These are phyloP conservation scores for Pristionchus maxplancki DNA, from an alignment of 2,888 invertebrate genomes.

Conservation along the genomic window DNA sequence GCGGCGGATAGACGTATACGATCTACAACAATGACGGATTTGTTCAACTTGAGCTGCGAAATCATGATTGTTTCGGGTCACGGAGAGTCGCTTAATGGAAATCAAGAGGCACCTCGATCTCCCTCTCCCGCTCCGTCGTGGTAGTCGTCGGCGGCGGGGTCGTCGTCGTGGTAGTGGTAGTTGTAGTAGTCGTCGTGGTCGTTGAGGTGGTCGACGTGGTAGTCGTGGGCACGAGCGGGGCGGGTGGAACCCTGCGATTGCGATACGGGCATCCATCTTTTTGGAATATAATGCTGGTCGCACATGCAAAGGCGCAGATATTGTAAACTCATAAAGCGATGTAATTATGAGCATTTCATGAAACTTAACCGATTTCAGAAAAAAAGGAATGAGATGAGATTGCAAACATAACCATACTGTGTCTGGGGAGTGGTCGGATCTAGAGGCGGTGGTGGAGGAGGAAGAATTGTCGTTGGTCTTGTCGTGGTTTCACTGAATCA, in stretches of 20 bases:
- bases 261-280: no score
- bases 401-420: background rate
- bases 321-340: no score
- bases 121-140: slow-evolving; percentile 22
- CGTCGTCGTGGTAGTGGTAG: slow-evolving; percentile 14
- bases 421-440: slow-evolving; percentile 23
- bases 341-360: no score
- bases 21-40: background rate
- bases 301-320: no score
- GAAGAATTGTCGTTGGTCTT: background rate
- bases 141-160: background rate
- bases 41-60: no score
- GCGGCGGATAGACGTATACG: slow-evolving; percentile 37
- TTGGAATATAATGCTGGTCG: no score
- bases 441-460: slow-evolving; percentile 23
- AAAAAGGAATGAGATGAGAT: no score
- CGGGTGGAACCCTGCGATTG: slow-evolving; percentile 11
- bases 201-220: slow-evolving; percentile 13
- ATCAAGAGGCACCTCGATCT: background rate
- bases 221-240: background rate
- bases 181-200: background rate
- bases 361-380: background rate
- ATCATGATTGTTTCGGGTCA: no score
- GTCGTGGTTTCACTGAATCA: background rate
- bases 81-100: no score